Percentiles rank a stretch among this genome's conserved stretches.
These are phyloP conservation scores for Murina feae DNA, from an alignment of 2,113 vertebrate genomes.

Conservation along the genomic window DNA sequence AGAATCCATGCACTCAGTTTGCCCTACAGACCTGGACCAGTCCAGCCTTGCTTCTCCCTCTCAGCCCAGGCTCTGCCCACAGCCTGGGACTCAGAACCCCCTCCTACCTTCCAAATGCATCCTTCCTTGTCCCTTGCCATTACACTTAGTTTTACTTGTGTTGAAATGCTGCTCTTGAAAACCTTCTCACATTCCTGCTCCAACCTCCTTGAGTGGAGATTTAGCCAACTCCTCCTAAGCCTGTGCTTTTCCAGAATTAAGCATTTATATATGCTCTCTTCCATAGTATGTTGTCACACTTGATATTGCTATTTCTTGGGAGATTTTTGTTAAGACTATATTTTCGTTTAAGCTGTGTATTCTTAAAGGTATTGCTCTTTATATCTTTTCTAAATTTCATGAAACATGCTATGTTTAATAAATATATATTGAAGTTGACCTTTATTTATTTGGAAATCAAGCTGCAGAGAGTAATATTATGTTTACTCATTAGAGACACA, in stretches of 20 bases:
- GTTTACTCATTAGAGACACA: neutral
- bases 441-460: conserved; percentile 11
- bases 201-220: neutral
- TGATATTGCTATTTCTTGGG: neutral
- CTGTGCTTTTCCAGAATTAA: neutral
- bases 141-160: neutral
- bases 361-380: neutral
- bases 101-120: neutral
- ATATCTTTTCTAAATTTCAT: neutral
- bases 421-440: neutral
- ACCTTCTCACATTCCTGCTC: neutral
- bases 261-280: neutral
- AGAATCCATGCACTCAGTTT: too few relatives aligned
- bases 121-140: too few relatives aligned
- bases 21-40: rapidly evolving
- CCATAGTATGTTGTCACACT: neutral
- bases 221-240: neutral
- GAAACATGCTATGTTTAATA: neutral
- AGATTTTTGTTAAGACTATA: neutral
- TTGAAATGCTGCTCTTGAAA: neutral
- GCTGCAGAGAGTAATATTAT: neutral
- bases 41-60: neutral
- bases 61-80: neutral
- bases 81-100: neutral
- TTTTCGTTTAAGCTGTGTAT: neutral